Conservation (phyloP, 2,888 invertebrate genomes). For the Tenthredo scrophulariae region DNA sequence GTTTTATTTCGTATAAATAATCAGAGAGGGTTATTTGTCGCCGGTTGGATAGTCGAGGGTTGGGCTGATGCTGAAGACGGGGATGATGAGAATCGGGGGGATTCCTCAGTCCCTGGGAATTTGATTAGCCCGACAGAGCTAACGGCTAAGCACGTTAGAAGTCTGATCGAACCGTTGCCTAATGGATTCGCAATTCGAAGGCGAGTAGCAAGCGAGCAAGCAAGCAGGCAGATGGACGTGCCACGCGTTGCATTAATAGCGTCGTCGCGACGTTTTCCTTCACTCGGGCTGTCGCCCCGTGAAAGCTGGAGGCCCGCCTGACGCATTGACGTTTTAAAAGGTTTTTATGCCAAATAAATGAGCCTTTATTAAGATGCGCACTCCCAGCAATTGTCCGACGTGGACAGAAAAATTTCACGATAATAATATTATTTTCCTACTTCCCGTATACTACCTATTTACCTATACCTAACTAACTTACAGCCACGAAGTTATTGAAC, state of each 20-base stretch:
- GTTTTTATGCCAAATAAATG: conserved; percentile 54
- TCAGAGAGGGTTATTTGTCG: conserved; percentile 41
- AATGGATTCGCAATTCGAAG: conserved; percentile 52
- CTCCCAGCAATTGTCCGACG: neutral
- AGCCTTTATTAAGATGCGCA: conserved; percentile 53
- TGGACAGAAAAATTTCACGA: conserved; percentile 12
- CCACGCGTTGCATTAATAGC: conserved; percentile 53
- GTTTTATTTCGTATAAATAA: conserved; percentile 31
- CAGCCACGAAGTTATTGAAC: neutral
- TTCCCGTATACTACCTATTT: neutral
- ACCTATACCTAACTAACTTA: neutral
- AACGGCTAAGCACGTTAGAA: conserved; percentile 52
- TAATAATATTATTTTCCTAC: neutral
- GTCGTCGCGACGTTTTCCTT: conserved; percentile 47
- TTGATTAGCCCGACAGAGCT: conserved; percentile 51
- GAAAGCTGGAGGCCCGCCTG: conserved; percentile 13
- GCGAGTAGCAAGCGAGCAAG: conserved; percentile 35
- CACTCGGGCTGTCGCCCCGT: conserved; percentile 39
- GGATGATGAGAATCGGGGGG: neutral
- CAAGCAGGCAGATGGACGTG: conserved; percentile 31
- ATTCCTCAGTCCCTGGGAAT: conserved; percentile 37
- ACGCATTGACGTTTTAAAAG: conserved; percentile 56
- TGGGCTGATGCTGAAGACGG: neutral
- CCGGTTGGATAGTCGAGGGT: conserved; percentile 8
- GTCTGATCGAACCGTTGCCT: conserved; percentile 49